phyloP scores from a whole-genome alignment of 2,888 invertebrate species.

The Deilephila elpenor region DNA sequence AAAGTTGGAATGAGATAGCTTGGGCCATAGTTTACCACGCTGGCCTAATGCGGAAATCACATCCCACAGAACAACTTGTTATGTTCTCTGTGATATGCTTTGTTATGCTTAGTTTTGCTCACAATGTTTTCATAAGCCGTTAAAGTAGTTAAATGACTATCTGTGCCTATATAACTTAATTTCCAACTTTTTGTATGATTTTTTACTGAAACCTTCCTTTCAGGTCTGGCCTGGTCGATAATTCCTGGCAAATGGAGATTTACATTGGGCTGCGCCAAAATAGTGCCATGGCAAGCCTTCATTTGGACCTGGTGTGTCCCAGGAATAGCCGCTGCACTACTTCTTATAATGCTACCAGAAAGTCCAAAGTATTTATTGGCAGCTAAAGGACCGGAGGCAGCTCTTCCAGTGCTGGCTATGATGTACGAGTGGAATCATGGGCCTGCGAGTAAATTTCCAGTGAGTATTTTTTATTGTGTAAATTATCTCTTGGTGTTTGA shows the following conservation, averaged over 20 bases:
- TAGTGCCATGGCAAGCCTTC: slow-evolving; percentile 91
- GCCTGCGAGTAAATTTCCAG: slow-evolving; percentile 65
- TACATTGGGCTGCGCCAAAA: slow-evolving; percentile 67
- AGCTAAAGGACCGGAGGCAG: slow-evolving; percentile 84
- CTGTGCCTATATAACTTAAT: no score
- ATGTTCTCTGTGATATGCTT: no score
- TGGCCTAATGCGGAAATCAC: no score
- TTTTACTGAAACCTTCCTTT: neutral
- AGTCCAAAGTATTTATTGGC: slow-evolving; percentile 90
- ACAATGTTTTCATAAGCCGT: no score
- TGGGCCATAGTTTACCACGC: no score
- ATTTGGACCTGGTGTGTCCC: slow-evolving; percentile 87
- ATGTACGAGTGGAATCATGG: slow-evolving; percentile 83
- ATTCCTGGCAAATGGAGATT: slow-evolving; percentile 85
- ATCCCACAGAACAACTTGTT: no score
- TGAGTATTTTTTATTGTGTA: slow-evolving; percentile 3
- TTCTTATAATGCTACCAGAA: slow-evolving; percentile 87
- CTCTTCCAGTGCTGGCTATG: slow-evolving; percentile 84
- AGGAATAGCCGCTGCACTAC: slow-evolving; percentile 85
- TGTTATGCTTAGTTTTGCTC: no score
- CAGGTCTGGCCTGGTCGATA: slow-evolving; percentile 88
- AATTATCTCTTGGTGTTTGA: neutral
- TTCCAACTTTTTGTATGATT: no score
- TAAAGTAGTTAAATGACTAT: no score
- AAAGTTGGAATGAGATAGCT: no score